phyloP scores from a whole-genome alignment of 2,888 invertebrate species.

The Melipona beecheii region DNA sequence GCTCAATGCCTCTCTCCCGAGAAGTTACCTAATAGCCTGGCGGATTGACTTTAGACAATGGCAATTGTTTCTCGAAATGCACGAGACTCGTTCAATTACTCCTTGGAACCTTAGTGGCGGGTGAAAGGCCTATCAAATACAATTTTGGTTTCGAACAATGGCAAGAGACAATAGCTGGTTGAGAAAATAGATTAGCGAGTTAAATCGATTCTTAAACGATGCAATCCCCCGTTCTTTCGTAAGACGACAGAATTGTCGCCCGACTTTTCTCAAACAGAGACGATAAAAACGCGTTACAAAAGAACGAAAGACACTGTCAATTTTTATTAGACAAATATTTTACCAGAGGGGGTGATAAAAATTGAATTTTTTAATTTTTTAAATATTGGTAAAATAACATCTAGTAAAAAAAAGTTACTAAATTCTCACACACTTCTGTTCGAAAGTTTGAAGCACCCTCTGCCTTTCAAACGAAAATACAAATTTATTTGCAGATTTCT shows the following conservation, averaged over 20 bases:
- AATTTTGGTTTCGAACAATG: neutral
- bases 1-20: constrained; percentile 13
- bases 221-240: no score
- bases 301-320: no score
- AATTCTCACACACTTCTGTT: no score
- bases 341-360: no score
- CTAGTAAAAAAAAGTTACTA: no score
- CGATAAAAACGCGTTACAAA: no score
- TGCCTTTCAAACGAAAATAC: no score
- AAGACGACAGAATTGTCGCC: neutral
- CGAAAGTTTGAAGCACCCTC: no score
- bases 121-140: neutral
- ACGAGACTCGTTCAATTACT: neutral
- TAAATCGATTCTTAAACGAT: neutral
- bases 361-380: no score
- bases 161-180: neutral
- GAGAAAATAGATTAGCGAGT: neutral
- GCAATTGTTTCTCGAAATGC: constrained; percentile 43
- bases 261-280: neutral
- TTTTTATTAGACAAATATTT: no score
- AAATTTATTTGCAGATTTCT: no score
- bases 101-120: neutral
- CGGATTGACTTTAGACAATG: constrained; percentile 40
- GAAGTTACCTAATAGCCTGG: constrained; percentile 39
- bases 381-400: no score